Evolutionary conservation across 1,140 invertebrate species (phyloP), one percentile per base, ranked within the genome.

Genomic region (Zaprionus ornatus): DNA sequence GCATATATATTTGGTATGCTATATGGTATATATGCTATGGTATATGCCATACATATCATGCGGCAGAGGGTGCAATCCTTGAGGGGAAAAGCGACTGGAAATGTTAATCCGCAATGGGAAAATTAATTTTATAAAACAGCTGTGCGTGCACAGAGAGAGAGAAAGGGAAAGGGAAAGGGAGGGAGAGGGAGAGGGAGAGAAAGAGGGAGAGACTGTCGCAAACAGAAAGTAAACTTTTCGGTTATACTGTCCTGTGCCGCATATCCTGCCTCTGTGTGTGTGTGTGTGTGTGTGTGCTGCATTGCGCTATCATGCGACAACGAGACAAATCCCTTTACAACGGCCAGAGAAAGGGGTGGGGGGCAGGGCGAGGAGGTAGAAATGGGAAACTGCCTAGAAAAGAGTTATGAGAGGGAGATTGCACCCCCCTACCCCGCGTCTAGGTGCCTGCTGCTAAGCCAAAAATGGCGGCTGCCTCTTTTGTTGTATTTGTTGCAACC

Each of bases 31-130:
- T 35, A 54, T 15, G 12, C 13, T 35, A 37, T 37, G 35, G 12
- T 32, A 32, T 32, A 37, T 13, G 27, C 3, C 6, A 6, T 27
- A 37, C 13, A 37, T 37, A 37, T 37, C 35, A 15, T 15, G 13
- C 35, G 13, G 35, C 35, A 17, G 40, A 45, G n/a, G n/a, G 17
- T 1, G 15, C 40, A 17, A 42, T 42, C n/a, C 5, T 17, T 42
- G 40, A 45, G 75, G 13, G 17, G 32, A 48, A 70, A 85, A 74
- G 79, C 82, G 77, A 70, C 54, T 76, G 79, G 76, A 91, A 86
- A 88, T 85, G 80, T 91, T 91, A 91, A 91, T 91, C 88, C 88
- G 84, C 82, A 91, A 82, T 91, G 88, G 90, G 88, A 91, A 91
- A 91, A 91, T 91, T 91, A 85, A 91, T 91, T 80, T 88, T 86